These are phyloP conservation scores for Diplazon laetatorius DNA, from an alignment of 2,888 invertebrate species.

Conservation along the genomic window DNA sequence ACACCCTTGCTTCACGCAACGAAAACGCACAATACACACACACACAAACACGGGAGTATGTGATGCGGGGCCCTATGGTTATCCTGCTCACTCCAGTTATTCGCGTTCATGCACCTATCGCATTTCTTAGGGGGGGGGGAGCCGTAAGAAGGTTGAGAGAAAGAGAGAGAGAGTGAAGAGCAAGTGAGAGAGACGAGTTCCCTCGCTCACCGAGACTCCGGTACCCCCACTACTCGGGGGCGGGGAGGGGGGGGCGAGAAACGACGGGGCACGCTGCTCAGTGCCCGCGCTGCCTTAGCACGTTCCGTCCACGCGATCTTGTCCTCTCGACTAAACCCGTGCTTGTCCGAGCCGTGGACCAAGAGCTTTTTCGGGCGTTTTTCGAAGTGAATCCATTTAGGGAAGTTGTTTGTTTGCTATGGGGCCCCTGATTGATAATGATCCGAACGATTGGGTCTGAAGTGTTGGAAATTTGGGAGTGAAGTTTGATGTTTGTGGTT, in stretches of 20 bases:
- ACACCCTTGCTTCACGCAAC: conserved; percentile 53
- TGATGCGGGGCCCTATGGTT: conserved; percentile 44
- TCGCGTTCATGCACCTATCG: conserved; percentile 50
- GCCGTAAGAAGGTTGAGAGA: conserved; percentile 34
- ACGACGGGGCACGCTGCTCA: conserved; percentile 72
- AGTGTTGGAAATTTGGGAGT: background rate
- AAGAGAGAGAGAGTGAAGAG: conserved; percentile 21
- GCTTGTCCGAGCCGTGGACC: background rate
- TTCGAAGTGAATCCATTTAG: background rate
- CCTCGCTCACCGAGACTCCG: conserved; percentile 59
- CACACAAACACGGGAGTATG: conserved; percentile 34
- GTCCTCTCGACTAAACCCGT: conserved; percentile 41
- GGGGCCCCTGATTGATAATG: no score
- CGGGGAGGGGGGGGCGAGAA: no score
- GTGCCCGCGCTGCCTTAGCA: conserved; percentile 76
- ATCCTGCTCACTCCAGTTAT: conserved; percentile 59
- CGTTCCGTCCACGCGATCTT: conserved; percentile 67
- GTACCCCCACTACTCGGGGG: conserved; percentile 63
- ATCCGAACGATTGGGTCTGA: background rate
- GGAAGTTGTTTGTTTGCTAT: background rate
- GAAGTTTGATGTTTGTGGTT: background rate
- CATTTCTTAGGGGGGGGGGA: conserved; percentile 18
- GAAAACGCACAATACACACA: conserved; percentile 40
- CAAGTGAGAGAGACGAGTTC: conserved; percentile 56
- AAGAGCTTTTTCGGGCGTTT: conserved; percentile 27